Evolutionary conservation across 2,888 invertebrate species (phyloP).

Genomic region (Enoplolaimus lenunculus): DNA sequence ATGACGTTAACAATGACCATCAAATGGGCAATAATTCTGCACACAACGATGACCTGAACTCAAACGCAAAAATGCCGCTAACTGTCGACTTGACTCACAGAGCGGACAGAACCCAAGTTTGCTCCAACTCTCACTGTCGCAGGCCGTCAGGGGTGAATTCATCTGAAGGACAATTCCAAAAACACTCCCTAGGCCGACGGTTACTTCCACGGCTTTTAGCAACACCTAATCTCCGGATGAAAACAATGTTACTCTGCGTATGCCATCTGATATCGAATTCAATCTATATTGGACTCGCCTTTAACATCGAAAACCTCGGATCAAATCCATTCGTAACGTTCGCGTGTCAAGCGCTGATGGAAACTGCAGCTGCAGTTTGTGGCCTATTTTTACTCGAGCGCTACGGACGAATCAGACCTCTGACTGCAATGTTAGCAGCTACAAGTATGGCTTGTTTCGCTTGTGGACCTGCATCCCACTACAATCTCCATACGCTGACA

Average conservation of each 20-base stretch:
- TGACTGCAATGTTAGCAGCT: background rate
- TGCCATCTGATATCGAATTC: background rate
- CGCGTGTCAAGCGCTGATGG: constrained; percentile 8
- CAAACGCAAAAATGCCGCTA: background rate
- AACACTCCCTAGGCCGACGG: too few relatives aligned
- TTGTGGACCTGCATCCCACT: background rate
- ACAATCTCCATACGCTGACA: background rate
- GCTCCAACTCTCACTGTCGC: background rate
- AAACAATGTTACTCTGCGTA: background rate
- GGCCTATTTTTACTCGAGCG: constrained; percentile 15
- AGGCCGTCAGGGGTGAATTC: background rate
- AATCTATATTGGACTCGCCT: background rate
- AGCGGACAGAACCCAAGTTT: background rate
- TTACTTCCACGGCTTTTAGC: background rate
- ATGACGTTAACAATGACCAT: background rate
- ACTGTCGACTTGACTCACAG: background rate
- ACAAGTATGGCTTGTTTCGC: background rate
- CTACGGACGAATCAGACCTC: constrained; percentile 14
- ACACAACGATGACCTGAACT: too few relatives aligned
- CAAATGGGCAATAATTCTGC: too few relatives aligned
- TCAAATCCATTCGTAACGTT: background rate
- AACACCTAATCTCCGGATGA: background rate
- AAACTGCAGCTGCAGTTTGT: constrained; percentile 16
- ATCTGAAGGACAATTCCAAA: too few relatives aligned
- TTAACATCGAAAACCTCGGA: background rate